Base-by-base conservation (phyloP, 2,797 vertebrate genomes). In the Neosilurus hyrtlii region DNA sequence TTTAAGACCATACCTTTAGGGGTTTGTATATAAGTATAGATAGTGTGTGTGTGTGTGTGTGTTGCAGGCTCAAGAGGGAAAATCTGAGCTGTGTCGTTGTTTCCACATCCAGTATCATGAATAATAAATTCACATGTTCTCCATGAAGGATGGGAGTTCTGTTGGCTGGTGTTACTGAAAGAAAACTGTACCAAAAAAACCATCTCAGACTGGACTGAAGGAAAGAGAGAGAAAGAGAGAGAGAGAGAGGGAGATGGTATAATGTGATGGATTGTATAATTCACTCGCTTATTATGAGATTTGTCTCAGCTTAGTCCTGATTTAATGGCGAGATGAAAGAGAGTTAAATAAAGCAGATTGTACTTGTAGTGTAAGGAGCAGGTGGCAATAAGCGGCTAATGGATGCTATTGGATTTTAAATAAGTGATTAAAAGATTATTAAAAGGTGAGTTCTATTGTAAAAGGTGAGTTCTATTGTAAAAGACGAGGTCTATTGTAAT, bases 311-410 rank as follows among this genome's bases (percentile, higher is more conserved):
- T 81, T 79, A 79, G 76, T 80, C 79, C 43, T 72, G 86, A 88
- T 90, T 88, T 88, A 74, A 87, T 62, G 57, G 12, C 62, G 71
- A 83, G 71, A 83, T 78, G 54, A 77, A 84, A 74, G 79, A 62
- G 78, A 88, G 91, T 91, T 87, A 87, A 91, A 71, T 85, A 82
- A 56, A 3, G 37, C 68, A 16, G 61, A 65, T 22, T 66, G 54
- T 78, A 66, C n/a, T 49, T 67, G 59, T 9, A 51, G 15, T 26
- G 15, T 51, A 26, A 63, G 43, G 76, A 65, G 61, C 61, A 79
- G 76, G 61, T 79, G 76, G 61, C n/a, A 37, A 26, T 35, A 37
- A 37, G 49, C 59, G 30, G 43, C 49, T 79, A 79, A 79, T 65
- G 43, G 61, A 65, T 18, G 57, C 75, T 77, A 62, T 49, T 62